Conservation (phyloP, 1,140 invertebrate genomes). For the Diachasma alloeum region DNA sequence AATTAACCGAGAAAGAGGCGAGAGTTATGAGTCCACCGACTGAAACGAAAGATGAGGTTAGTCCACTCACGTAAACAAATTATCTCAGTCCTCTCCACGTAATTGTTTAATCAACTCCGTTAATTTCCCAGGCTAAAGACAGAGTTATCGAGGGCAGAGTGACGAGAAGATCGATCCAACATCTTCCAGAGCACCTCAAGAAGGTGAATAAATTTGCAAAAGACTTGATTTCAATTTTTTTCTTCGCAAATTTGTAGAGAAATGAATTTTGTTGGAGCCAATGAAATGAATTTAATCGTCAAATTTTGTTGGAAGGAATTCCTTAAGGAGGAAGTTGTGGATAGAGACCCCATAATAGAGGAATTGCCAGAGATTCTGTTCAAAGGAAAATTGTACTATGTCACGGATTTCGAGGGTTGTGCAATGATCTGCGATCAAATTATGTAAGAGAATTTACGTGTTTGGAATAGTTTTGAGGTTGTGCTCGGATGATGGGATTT, state of each 20-base stretch:
- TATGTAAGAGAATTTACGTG: slow-evolving; percentile 56
- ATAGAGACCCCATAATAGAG: slow-evolving; percentile 10
- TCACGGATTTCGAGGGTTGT: slow-evolving; percentile 63
- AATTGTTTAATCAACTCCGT: not conserved
- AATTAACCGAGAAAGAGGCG: not conserved
- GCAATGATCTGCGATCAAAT: slow-evolving; percentile 65
- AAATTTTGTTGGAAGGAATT: not conserved
- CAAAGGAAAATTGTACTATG: slow-evolving; percentile 64
- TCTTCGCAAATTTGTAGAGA: not conserved
- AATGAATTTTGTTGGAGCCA: not conserved
- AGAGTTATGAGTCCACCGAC: not conserved
- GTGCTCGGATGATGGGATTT: slow-evolving; percentile 16
- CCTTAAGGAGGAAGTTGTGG: not conserved
- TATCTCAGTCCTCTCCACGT: not conserved
- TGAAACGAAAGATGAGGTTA: slow-evolving; percentile 6
- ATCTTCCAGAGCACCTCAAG: slow-evolving; percentile 7
- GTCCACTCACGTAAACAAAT: not conserved
- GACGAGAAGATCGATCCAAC: slow-evolving; percentile 3
- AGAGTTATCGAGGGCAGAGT: slow-evolving; percentile 9
- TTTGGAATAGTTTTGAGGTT: slow-evolving; percentile 16
- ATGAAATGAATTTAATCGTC: not conserved
- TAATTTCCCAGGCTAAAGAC: slow-evolving; percentile 2
- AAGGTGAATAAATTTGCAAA: not conserved
- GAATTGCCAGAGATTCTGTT: slow-evolving; percentile 60
- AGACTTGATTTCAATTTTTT: not conserved